Base-by-base conservation (phyloP, 2,888 invertebrate genomes). In the Drosophila anomalipes region DNA sequence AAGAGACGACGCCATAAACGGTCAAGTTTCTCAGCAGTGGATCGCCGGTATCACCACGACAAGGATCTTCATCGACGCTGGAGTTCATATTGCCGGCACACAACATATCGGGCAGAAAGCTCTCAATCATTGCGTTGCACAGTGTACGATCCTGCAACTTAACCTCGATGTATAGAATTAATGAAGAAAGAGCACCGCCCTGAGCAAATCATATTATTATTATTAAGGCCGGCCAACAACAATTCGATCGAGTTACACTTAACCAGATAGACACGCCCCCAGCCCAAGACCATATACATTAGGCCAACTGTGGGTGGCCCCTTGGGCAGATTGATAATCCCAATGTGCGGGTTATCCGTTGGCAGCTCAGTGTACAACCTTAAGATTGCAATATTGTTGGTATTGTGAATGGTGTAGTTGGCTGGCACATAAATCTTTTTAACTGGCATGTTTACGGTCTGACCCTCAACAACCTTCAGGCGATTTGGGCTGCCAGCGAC, bases 181-280 rank as follows among this genome's bases (percentile, higher is more conserved):
- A 7, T 0, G 58, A 32, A 2, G 67, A 32, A 5, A 88, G 3
- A 6, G 69, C 54, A 4, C 84, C 84, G 26, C 53, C 54, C 88
- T 84, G 32, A 7, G 37, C 47, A 57, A 33, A 9, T 6, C n/a
- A 19, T n/a, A 10, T 7, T 16, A 30, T 41, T 12, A 41, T 6
- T 22, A 22, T 22, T 22, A 22, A 22, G 22, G 22, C 22, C 22
- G 4, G 35, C 1, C 12, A n/a, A 16, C 19, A 12, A 7, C 9
- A 54, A 35, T 9, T 32, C 3, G 7, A 26, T 56, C 26, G 16
- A 35, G 9, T n/a, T 9, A 9, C 32, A 59, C 59, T 44, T 35
- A 56, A 81, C 81, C 30, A 14, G 3, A 28, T 32, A 86, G 10
- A 83, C 9, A n/a, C 86, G 81, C 1, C 85, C 85, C 85, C 85